Evolutionary conservation across 2,113 vertebrate species (phyloP).

Genomic region (Oplegnathus fasciatus): DNA sequence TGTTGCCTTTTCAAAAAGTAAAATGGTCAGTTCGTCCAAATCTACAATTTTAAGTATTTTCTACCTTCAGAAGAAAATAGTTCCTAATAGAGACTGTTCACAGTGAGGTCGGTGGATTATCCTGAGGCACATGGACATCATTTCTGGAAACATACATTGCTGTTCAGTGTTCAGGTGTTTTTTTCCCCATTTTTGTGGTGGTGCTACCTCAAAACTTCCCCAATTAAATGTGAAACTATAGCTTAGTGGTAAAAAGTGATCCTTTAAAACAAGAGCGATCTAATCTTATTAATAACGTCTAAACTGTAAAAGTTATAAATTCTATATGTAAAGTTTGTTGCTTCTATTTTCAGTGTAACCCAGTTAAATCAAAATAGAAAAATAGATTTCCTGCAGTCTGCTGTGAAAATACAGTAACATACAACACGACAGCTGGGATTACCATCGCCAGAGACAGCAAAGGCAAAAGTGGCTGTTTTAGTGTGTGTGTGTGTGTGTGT

Average conservation of each 20-base stretch:
- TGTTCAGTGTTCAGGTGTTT: neutral
- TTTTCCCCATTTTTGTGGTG: too few relatives aligned
- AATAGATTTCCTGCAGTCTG: neutral
- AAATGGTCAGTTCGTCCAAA: too few relatives aligned
- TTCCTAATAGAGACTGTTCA: too few relatives aligned
- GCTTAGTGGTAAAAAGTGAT: neutral
- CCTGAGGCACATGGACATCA: too few relatives aligned
- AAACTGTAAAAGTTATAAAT: neutral
- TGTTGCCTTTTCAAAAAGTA: too few relatives aligned
- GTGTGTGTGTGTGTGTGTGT: conserved; percentile 15
- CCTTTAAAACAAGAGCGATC: neutral
- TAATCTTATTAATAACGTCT: neutral
- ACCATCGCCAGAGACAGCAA: neutral
- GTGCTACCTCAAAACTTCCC: neutral
- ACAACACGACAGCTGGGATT: conserved; percentile 37
- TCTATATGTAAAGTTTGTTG: neutral
- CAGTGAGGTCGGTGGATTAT: too few relatives aligned
- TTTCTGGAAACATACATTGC: neutral
- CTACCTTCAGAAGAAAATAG: too few relatives aligned
- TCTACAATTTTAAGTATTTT: too few relatives aligned
- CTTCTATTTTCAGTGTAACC: conserved; percentile 21
- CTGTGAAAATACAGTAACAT: conserved; percentile 6
- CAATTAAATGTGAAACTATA: neutral
- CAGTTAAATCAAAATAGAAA: conserved; percentile 16
- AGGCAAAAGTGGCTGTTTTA: conserved; percentile 10